Evolutionary conservation across 2,113 vertebrate species (phyloP).

Genomic region (Acrocephalus arundinaceus): DNA sequence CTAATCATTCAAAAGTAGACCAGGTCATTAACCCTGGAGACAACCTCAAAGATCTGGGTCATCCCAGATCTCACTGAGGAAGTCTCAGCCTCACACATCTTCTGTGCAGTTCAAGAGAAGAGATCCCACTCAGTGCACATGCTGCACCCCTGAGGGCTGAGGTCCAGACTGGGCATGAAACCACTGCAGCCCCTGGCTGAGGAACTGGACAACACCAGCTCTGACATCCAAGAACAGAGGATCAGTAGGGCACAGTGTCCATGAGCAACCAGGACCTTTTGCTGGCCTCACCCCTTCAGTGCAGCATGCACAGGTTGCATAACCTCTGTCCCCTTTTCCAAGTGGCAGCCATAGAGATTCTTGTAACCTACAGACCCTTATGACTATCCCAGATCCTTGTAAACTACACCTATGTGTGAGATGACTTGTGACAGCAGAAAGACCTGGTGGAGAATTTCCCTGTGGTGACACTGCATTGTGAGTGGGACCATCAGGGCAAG

Average conservation of each 20-base stretch:
- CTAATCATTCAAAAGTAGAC: neutral
- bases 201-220: neutral
- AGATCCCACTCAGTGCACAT: neutral
- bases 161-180: neutral
- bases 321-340: neutral
- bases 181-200: neutral
- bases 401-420: neutral
- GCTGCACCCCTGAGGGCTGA: neutral
- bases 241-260: neutral
- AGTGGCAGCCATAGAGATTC: neutral
- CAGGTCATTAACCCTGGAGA: neutral
- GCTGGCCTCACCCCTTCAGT: neutral
- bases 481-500: neutral
- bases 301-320: neutral
- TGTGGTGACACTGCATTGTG: neutral
- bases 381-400: neutral
- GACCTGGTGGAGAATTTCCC: neutral
- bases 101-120: neutral
- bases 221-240: neutral
- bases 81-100: neutral
- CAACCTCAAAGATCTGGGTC: neutral
- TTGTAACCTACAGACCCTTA: neutral
- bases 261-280: neutral
- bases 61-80: neutral
- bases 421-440: neutral